Evolutionary conservation across 2,888 invertebrate genomes (phyloP).

Genomic region (Spilosoma lubricipeda): DNA sequence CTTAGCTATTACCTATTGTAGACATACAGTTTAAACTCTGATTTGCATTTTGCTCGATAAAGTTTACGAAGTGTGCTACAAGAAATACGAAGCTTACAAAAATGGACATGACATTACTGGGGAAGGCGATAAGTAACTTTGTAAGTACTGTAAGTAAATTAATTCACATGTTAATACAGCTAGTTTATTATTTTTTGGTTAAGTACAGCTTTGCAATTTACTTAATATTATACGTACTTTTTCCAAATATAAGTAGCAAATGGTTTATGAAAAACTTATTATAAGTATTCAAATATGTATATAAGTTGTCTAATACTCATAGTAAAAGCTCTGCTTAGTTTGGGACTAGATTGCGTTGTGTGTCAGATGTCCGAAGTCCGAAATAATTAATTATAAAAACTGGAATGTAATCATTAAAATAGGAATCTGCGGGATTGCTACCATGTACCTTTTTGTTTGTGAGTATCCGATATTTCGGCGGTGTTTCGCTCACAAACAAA

Average conservation of each 20-base stretch:
- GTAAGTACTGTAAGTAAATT: slow-evolving; percentile 64
- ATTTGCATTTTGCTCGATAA: slow-evolving; percentile 31
- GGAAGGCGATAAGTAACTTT: slow-evolving; percentile 77
- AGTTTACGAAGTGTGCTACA: slow-evolving; percentile 21
- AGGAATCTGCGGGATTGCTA: too few relatives aligned
- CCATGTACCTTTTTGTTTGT: too few relatives aligned
- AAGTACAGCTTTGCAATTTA: not conserved
- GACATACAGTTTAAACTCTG: not conserved
- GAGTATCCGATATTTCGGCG: too few relatives aligned
- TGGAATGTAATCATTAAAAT: too few relatives aligned
- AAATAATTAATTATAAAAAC: not conserved
- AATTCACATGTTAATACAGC: not conserved
- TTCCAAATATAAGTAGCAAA: not conserved
- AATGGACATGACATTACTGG: slow-evolving; percentile 78
- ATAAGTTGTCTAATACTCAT: too few relatives aligned
- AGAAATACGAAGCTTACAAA: slow-evolving; percentile 29
- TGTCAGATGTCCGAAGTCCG: too few relatives aligned
- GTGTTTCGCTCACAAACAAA: too few relatives aligned
- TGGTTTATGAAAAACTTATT: not conserved
- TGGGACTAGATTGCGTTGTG: too few relatives aligned
- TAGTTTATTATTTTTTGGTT: not conserved
- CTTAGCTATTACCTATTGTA: slow-evolving; percentile 14
- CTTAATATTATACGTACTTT: not conserved
- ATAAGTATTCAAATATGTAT: too few relatives aligned
- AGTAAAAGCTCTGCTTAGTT: too few relatives aligned